Conservation (phyloP, 1,140 invertebrate species). For the Drosophila arawakana region DNA sequence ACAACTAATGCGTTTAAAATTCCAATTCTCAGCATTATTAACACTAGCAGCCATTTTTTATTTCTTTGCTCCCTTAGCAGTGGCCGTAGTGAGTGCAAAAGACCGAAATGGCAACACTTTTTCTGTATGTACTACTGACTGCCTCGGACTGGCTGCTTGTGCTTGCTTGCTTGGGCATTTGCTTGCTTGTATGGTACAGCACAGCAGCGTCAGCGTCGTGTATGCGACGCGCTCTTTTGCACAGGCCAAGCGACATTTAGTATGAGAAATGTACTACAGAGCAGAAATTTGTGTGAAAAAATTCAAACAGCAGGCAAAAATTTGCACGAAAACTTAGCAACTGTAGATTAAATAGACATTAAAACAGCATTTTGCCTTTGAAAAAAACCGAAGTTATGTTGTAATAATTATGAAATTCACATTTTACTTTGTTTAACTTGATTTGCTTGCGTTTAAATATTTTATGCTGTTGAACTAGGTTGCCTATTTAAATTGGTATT, state of each 20-base stretch:
- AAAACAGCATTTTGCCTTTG: not conserved
- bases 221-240: constrained; percentile 54
- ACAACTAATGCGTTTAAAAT: constrained; percentile 20
- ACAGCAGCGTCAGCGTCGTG: constrained; percentile 33
- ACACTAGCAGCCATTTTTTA: constrained; percentile 48
- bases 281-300: constrained; percentile 40
- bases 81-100: constrained; percentile 54
- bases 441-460: not conserved
- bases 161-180: constrained; percentile 5
- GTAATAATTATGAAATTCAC: constrained; percentile 1
- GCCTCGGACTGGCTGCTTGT: constrained; percentile 7
- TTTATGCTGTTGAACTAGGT: not conserved
- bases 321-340: constrained; percentile 12
- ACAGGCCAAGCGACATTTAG: constrained; percentile 44
- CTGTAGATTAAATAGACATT: not conserved
- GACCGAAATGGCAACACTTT: constrained; percentile 74
- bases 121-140: constrained; percentile 63
- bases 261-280: constrained; percentile 51
- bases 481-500: not conserved
- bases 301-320: constrained; percentile 25
- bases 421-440: not conserved
- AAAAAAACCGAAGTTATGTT: not conserved
- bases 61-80: constrained; percentile 33
- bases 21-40: constrained; percentile 26
- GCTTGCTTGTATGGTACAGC: constrained; percentile 42